Base-by-base conservation (phyloP, 2,888 invertebrate species). In the Sycophila texana region DNA sequence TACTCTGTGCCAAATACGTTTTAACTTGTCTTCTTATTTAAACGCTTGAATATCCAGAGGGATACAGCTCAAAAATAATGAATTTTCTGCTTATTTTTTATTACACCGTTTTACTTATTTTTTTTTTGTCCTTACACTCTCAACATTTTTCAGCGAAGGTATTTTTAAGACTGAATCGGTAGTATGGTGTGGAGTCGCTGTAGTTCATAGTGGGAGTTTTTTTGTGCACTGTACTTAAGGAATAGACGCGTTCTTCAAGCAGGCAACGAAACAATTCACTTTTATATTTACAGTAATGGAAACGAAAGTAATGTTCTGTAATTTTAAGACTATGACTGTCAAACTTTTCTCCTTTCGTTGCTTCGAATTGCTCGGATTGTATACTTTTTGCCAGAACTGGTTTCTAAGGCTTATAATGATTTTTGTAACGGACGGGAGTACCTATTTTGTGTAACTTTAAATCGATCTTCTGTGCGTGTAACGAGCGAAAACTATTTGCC, bases 1-100 rank as follows among this genome's bases (percentile, higher is more conserved):
- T 87, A 88, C 84, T 85, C 85, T 88, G 89, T 89, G 89, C 89
- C 89, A 89, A 89, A 89, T 88, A 85, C 85, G 47, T 87, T 84
- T 83, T 82, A 79, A 82, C 80, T 76, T 82, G 66, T 82, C 82
- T 68, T 80, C 63, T 51, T 74, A 75, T 74, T n/a, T 74, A 72
- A 26, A 67, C 67, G 74, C 70, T 71, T 74, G 53, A 73, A 55
- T 67, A 67, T 77, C 63, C 61, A 13, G 20, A 60, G 39, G 74
- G 71, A 74, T 67, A 51, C 26, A 65, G 70, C 57, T 60, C 58
- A 13, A 39, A 58, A 47, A 58, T 22, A 79, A 51, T 66, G 70
- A 74, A 65, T 78, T 81, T 74, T 74, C 30, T 47, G 81, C 75
- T 76, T 79, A 26, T 61, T 65, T 74, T 75, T 80, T 49, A 39